Evolutionary conservation across 2,888 invertebrate genomes (phyloP).

Genomic region (Ashinkailepas kermadecensis): DNA sequence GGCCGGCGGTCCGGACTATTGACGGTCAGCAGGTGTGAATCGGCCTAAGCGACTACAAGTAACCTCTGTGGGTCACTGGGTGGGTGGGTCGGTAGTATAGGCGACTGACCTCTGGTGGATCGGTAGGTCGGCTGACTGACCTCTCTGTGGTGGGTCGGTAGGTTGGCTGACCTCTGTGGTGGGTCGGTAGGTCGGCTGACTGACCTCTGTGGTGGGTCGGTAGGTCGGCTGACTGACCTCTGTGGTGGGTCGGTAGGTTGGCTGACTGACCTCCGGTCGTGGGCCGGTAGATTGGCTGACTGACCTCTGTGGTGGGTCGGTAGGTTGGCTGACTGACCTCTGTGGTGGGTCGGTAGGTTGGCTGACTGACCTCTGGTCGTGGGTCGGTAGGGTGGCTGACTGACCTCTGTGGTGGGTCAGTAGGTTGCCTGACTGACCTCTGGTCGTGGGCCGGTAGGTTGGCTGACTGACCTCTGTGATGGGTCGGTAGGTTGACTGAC

Average conservation of each 20-base stretch:
- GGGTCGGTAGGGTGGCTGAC: too few species aligned
- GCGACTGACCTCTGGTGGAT: conserved; percentile 48
- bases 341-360: conserved; percentile 45
- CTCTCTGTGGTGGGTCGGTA: conserved; percentile 53
- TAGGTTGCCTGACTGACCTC: too few species aligned
- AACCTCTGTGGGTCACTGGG: not conserved
- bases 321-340: conserved; percentile 44
- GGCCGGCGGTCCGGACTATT: too few species aligned
- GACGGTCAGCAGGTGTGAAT: too few species aligned
- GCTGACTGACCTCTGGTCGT: too few species aligned
- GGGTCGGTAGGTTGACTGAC: too few species aligned
- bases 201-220: conserved; percentile 1
- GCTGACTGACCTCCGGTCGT: too few species aligned
- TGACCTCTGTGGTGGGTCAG: too few species aligned
- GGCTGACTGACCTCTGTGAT: too few species aligned
- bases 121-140: not conserved
- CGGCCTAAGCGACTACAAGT: not conserved
- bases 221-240: not conserved
- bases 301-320: not conserved
- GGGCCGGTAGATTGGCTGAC: not conserved
- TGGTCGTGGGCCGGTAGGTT: too few species aligned
- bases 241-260: conserved; percentile 2
- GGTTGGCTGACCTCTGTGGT: not conserved
- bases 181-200: not conserved
- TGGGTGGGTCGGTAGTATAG: not conserved